Conservation (phyloP, 1,140 invertebrate genomes). For the Brachionus calyciflorus region DNA sequence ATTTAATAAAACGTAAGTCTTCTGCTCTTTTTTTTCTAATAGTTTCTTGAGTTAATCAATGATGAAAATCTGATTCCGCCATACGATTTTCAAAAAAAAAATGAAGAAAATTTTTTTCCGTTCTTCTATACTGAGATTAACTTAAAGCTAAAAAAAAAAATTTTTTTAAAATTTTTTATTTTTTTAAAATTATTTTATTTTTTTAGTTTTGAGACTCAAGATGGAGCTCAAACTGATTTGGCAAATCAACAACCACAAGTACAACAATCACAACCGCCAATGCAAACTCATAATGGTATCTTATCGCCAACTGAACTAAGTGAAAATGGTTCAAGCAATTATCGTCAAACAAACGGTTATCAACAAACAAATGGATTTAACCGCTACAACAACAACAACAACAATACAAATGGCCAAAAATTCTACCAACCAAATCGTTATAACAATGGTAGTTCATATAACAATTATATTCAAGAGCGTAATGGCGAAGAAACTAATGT, state of each 20-base stretch:
- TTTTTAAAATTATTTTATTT: not conserved
- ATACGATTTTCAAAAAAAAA: not conserved
- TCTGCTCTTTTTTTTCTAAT: not conserved
- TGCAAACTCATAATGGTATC: conserved; percentile 5
- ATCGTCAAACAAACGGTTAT: not conserved
- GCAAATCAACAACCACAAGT: not conserved
- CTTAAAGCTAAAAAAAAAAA: not conserved
- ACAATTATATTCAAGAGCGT: not conserved
- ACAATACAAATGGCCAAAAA: not conserved
- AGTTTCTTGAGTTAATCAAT: conserved; percentile 18
- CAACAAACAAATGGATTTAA: not conserved
- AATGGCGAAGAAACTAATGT: not conserved
- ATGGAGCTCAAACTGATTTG: not conserved
- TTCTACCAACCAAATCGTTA: not conserved
- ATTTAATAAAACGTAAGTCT: conserved; percentile 13
- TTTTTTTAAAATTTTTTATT: conserved; percentile 20
- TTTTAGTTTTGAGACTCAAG: conserved; percentile 24
- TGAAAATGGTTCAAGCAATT: not conserved
- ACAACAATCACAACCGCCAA: not conserved
- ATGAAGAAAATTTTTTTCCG: conserved; percentile 13
- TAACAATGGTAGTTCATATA: not conserved
- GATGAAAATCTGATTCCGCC: conserved; percentile 26
- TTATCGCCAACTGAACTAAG: not conserved
- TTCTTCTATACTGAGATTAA: conserved; percentile 27
- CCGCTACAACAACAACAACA: not conserved